Evolutionary conservation across 2,888 invertebrate genomes (phyloP).

Genomic region (Drosophila colorata): DNA sequence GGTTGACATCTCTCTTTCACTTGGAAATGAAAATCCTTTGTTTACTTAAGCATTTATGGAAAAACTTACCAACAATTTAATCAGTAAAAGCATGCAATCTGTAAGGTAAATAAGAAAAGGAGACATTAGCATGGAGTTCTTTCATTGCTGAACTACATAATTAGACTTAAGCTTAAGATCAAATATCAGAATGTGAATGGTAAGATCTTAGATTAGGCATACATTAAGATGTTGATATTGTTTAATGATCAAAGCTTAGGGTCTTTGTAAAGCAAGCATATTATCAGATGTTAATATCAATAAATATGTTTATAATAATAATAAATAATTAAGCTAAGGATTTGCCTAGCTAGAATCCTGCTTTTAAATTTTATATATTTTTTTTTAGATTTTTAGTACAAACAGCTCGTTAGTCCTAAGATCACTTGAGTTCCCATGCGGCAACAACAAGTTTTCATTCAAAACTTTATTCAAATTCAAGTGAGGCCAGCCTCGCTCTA

Average conservation of each 20-base stretch:
- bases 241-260: too few relatives aligned
- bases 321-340: too few relatives aligned
- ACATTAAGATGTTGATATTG: too few relatives aligned
- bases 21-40: constrained; percentile 17
- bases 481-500: constrained; percentile 13
- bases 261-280: too few relatives aligned
- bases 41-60: constrained; percentile 15
- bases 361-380: neutral
- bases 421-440: constrained; percentile 10
- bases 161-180: neutral
- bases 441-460: constrained; percentile 24
- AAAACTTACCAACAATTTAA: constrained; percentile 57
- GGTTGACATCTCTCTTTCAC: neutral
- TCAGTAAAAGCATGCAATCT: constrained; percentile 59
- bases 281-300: too few relatives aligned
- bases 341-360: neutral
- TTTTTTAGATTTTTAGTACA: constrained; percentile 13
- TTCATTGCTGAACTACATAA: too few relatives aligned
- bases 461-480: constrained; percentile 42
- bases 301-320: too few relatives aligned
- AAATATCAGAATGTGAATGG: too few relatives aligned
- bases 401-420: constrained; percentile 38
- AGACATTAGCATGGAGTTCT: constrained; percentile 12
- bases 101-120: constrained; percentile 41
- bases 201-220: too few relatives aligned